phyloP scores from a whole-genome alignment of 2,888 invertebrate genomes.

The Notodonta dromedarius region DNA sequence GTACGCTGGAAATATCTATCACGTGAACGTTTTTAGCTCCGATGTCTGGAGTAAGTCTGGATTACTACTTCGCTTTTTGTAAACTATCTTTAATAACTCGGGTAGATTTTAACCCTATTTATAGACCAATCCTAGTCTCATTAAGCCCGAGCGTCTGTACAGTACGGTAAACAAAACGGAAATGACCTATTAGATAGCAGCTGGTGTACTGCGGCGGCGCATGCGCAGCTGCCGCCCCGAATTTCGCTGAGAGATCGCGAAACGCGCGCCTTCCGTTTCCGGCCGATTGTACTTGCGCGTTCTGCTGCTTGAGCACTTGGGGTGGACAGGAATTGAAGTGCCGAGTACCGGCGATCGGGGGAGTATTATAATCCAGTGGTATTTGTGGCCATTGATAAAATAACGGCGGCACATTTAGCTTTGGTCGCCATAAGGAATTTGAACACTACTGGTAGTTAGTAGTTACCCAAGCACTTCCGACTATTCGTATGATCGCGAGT shows the following conservation, averaged over 20 bases:
- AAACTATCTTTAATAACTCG: background rate
- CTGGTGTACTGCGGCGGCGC: conserved; percentile 63
- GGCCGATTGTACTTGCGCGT: conserved; percentile 71
- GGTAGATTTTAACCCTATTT: conserved; percentile 16
- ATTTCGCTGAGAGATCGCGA: conserved; percentile 81
- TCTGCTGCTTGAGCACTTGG: conserved; percentile 46
- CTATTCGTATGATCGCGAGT: too few species aligned
- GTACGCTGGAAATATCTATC: background rate
- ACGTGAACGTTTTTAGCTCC: background rate
- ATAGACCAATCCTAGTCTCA: conserved; percentile 24
- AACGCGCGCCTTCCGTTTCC: conserved; percentile 83
- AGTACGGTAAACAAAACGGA: conserved; percentile 66
- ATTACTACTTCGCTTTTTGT: background rate
- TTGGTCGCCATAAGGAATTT: background rate
- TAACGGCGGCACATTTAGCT: background rate
- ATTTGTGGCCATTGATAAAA: conserved; percentile 5
- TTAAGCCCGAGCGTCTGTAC: conserved; percentile 35
- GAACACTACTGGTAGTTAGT: background rate
- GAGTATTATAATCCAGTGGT: conserved; percentile 12
- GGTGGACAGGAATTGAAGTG: conserved; percentile 71
- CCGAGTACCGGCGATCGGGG: conserved; percentile 48
- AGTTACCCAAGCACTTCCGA: too few species aligned
- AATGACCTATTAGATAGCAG: conserved; percentile 78
- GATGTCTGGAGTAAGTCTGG: conserved; percentile 25
- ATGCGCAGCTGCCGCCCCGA: conserved; percentile 76